These are phyloP conservation scores for Gambusia yucatana DNA, from an alignment of 2,797 vertebrate species.

Conservation along the genomic window DNA sequence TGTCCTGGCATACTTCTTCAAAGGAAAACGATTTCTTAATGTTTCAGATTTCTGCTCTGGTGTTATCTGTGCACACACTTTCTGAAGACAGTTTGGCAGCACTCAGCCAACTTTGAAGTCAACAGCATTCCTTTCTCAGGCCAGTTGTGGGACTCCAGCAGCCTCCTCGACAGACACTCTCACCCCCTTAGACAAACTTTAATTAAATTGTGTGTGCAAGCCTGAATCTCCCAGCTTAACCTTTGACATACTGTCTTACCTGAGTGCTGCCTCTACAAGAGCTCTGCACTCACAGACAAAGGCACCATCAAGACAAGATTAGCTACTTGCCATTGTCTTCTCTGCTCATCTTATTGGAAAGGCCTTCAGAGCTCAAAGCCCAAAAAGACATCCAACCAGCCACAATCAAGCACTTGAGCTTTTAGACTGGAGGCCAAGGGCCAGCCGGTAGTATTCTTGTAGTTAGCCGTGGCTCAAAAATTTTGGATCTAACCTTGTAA, in stretches of 20 bases:
- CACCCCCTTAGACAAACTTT: constrained; percentile 74
- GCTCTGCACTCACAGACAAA: constrained; percentile 62
- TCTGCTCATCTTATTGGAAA: constrained; percentile 70
- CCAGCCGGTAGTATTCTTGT: constrained; percentile 79
- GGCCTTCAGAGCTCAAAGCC: constrained; percentile 57
- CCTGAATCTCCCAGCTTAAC: constrained; percentile 74
- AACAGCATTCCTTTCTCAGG: constrained; percentile 66
- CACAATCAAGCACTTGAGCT: constrained; percentile 67
- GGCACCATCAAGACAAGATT: constrained; percentile 73
- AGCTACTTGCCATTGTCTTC: constrained; percentile 71
- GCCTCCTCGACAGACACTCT: constrained; percentile 64
- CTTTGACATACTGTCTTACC: constrained; percentile 75
- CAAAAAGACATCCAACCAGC: constrained; percentile 63
- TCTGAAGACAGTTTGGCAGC: constrained; percentile 43
- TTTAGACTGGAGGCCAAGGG: constrained; percentile 73
- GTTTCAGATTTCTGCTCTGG: constrained; percentile 6
- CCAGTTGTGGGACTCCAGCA: constrained; percentile 46
- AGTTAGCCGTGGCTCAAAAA: constrained; percentile 70
- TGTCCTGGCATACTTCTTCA: neutral
- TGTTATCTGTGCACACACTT: constrained; percentile 17
- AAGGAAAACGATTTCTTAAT: constrained; percentile 13
- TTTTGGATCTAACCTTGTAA: constrained; percentile 79
- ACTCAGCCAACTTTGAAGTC: constrained; percentile 61
- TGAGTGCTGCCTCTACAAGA: constrained; percentile 69
- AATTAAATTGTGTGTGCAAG: constrained; percentile 78